Base-by-base conservation (phyloP, 1,140 invertebrate genomes). In the Pomacea maculata region DNA sequence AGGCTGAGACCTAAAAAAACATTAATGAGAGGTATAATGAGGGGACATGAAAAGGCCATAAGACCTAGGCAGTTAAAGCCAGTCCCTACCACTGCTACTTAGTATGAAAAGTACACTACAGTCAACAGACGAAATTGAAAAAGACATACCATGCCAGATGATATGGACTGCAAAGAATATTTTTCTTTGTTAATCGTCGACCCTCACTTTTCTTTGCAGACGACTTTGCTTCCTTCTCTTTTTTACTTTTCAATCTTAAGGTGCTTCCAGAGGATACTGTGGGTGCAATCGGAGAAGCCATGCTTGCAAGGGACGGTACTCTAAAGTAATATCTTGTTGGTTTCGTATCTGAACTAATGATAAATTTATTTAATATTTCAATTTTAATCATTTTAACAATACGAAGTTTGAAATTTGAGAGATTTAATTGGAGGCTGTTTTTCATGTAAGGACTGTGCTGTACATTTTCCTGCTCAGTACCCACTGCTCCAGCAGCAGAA, bases 231-330 rank as follows among this genome's bases (percentile, higher is more conserved):
- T 29, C 25, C 9, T 52, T 73, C 19, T 29, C 25, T 52, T 45
- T 25, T 52, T 73, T 73, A 11, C 4, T 73, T 52, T 73, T 45
- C 71, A 12, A 14, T 70, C 67, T 14, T 34, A 70, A 34, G 10
- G 21, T 8, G 67, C 11, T n/a, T 12, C 67, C 67, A 17, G 21
- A 15, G 14, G 25, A 14, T 29, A 70, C 6, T 11, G 67, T 70
- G 34, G 71, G 71, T 6, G 52, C 25, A 2, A 5, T 4, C 2
- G n/a, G 3, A n/a, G 71, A 25, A 73, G 71, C 34, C 71, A 73
- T 73, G 6, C 19, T 73, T 25, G 45, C 10, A 73, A 73, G 71
- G 71, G 71, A 73, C 34, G 34, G 15, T 52, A 73, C 71, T 73
- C 71, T 21, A 9, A 45, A 2, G 6, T 45, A 45, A 45, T 45